Evolutionary conservation across 2,888 invertebrate species (phyloP).

Genomic region (Latrodectus hesperus): DNA sequence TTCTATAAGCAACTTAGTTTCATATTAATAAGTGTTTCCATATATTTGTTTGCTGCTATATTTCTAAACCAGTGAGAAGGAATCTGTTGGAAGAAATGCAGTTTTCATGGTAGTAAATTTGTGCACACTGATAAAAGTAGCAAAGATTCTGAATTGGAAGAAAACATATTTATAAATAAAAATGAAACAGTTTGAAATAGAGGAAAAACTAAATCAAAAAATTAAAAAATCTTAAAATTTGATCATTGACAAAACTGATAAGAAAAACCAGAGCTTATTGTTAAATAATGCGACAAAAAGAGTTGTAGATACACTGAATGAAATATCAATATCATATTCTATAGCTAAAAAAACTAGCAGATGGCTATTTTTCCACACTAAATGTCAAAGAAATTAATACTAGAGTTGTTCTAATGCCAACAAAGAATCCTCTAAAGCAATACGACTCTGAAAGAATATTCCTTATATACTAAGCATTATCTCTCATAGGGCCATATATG

Average conservation of each 20-base stretch:
- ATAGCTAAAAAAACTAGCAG: no score
- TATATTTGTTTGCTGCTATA: not conserved
- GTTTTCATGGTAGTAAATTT: not conserved
- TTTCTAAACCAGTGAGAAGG: not conserved
- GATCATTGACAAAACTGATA: not conserved
- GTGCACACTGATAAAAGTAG: not conserved
- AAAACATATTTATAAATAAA: not conserved
- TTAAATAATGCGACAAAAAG: not conserved
- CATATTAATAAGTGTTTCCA: not conserved
- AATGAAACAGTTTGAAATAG: not conserved
- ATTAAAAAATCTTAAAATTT: not conserved
- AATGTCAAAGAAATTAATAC: no score
- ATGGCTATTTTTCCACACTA: no score
- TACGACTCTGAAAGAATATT: no score
- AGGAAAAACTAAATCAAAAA: not conserved
- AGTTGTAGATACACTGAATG: no score
- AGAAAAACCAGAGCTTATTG: constrained; percentile 24
- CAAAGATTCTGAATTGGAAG: not conserved
- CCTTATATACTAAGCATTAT: no score
- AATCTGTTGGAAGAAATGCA: not conserved
- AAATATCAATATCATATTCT: no score
- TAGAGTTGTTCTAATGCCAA: no score
- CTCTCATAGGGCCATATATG: no score
- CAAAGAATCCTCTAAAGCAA: no score
- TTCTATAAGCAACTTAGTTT: not conserved